Evolutionary conservation across 2,797 vertebrate species (phyloP).

Genomic region (Bovichtus variegatus): DNA sequence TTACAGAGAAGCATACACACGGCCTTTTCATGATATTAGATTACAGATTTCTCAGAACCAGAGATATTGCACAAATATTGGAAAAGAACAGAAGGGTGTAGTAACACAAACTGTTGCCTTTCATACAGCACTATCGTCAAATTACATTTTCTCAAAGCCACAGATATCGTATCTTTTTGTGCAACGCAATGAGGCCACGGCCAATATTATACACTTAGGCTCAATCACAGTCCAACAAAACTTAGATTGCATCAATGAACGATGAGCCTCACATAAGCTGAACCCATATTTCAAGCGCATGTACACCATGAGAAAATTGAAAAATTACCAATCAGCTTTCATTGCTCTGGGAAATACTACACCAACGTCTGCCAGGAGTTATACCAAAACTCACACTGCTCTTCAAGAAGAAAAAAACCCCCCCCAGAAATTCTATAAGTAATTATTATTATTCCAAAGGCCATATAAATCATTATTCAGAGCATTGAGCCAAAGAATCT

Average conservation of each 20-base stretch:
- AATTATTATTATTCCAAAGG: slow-evolving; percentile 70
- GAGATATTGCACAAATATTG: slow-evolving; percentile 80
- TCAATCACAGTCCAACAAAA: slow-evolving; percentile 43
- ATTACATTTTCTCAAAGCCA: slow-evolving; percentile 69
- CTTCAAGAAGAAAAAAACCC: slow-evolving; percentile 37
- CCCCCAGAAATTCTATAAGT: slow-evolving; percentile 61
- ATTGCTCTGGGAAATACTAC: slow-evolving; percentile 52
- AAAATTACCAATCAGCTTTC: slow-evolving; percentile 52
- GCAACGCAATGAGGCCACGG: slow-evolving; percentile 54
- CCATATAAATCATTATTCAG: slow-evolving; percentile 73
- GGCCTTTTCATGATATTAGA: slow-evolving; percentile 77
- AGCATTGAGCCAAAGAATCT: slow-evolving; percentile 68
- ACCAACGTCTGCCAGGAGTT: slow-evolving; percentile 53
- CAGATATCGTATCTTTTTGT: slow-evolving; percentile 68
- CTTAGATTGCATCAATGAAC: slow-evolving; percentile 56
- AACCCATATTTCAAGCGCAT: slow-evolving; percentile 54
- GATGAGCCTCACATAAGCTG: slow-evolving; percentile 44
- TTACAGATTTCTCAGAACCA: slow-evolving; percentile 76
- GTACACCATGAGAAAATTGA: slow-evolving; percentile 19
- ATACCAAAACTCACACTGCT: slow-evolving; percentile 57
- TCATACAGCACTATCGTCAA: slow-evolving; percentile 55
- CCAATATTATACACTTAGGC: slow-evolving; percentile 50
- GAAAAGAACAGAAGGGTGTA: slow-evolving; percentile 68
- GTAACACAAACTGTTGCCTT: slow-evolving; percentile 70
- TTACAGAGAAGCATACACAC: slow-evolving; percentile 66